Evolutionary conservation across 2,113 vertebrate species (phyloP), one percentile per base, ranked within the genome.

Genomic region (Oncorhynchus nerka): DNA sequence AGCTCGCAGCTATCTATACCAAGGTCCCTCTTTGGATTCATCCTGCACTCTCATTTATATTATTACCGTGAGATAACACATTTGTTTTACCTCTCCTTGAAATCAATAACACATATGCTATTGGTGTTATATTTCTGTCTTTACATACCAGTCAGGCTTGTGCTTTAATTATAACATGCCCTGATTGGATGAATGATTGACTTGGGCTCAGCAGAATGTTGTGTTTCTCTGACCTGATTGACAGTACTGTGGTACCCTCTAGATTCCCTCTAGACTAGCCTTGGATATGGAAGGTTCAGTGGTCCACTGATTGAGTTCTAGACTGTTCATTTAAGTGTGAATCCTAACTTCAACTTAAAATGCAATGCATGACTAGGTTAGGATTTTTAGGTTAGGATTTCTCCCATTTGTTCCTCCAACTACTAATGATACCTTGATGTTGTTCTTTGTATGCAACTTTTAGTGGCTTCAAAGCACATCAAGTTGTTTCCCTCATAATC

Each of bases 131-230:
- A 28, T 78, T 79, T 79, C 81, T 81, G 24, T 71, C 78, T 82
- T 64, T 64, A n/a, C 24, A 26, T n/a, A 81, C 86, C 88, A 85
- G 86, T 86, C 85, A 85, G 83, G 82, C 84, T 89, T 92, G 89
- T 91, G 90, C 89, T 91, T 89, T 87, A 87, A 77, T 79, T 81
- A 81, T 85, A 85, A 84, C 89, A 90, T 86, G 85, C 85, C 89
- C 87, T 90, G 86, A 89, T 89, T 72, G 89, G 79, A 78, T 89
- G 76, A 84, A 83, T 81, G 85, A 89, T 86, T 90, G 87, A 82
- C 81, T 87, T 82, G 20, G 26, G 32, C 26, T 70, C 57, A 71
- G 59, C 57, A 71, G 59, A 20, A 71, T 62, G 57, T 76, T 55
- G 28, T 85, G 89, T 75, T 11, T 70, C 39, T 70, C 59, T 62